Base-by-base conservation (phyloP, 2,113 vertebrate species). In the Corynorhinus townsendii region DNA sequence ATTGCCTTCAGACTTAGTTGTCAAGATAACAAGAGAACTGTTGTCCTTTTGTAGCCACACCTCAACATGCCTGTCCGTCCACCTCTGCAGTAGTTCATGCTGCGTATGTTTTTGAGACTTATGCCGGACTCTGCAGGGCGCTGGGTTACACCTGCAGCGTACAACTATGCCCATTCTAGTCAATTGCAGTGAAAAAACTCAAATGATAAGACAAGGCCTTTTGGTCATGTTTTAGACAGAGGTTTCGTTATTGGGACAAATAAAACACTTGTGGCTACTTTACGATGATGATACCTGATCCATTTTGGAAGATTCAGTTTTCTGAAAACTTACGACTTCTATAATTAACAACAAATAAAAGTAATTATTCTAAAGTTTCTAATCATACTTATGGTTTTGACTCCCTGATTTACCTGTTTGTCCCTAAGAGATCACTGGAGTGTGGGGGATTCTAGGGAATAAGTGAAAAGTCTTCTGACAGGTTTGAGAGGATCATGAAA, bases 341-440 rank as follows among this genome's bases (percentile, higher is more conserved):
- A 77, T 82, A 59, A 79, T 77, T 92, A 96, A 83, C 89, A 93
- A 66, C 56, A 62, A 95, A 56, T 40, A 76, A 80, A 72, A 72
- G 2, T 83, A 56, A 82, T 66, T 45, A 47, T 6, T 66, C 76
- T 91, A 66, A 81, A 47, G 43, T 84, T 93, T 38, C 62, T 76
- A 52, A 33, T 90, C 38, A 56, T 17, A 45, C 19, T n/a, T 28
- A 45, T 47, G 15, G 54, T 66, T 77, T 92, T 90, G 59, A 84
- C 20, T 75, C 47, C 49, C 56, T 88, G 77, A 77, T 69, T 86
- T 88, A 40, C 38, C 56, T 72, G 2, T 93, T 86, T 84, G 45
- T 64, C 43, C 47, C n/a, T 68, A 56, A 66, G 35, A 40, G 56
- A 80, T 40, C 30, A 77, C 86, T 52, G 49, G 33, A 87, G 17